phyloP scores from a whole-genome alignment of 2,797 vertebrate species.

The Enteromius fasciolatus region DNA sequence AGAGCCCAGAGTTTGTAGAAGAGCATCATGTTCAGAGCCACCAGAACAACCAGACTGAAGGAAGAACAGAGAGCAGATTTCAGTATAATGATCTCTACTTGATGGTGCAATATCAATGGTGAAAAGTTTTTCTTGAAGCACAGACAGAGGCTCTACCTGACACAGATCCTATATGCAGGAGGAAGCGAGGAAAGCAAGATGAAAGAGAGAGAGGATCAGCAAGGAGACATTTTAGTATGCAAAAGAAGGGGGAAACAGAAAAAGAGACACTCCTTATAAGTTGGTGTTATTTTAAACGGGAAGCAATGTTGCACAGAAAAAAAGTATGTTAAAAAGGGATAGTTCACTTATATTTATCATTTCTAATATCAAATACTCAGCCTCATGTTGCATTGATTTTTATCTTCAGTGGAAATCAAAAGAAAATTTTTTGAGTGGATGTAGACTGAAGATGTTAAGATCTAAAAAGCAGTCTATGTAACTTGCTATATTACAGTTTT shows the following conservation, averaged over 20 bases:
- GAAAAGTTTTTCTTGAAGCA: conserved; percentile 23
- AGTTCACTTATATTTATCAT: not conserved
- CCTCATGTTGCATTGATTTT: not conserved
- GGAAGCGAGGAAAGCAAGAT: conserved; percentile 61
- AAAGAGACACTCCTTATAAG: not conserved
- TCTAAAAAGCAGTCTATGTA: not conserved
- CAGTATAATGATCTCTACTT: not conserved
- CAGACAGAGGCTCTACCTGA: conserved; percentile 81
- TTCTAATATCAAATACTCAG: not conserved
- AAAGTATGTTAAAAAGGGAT: not conserved
- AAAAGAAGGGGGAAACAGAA: conserved; percentile 26
- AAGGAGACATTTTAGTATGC: conserved; percentile 61
- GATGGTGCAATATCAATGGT: not conserved
- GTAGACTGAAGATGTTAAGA: not conserved
- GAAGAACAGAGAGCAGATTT: not conserved
- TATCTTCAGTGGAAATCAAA: not conserved
- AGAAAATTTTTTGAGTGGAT: not conserved
- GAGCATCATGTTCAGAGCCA: conserved; percentile 89
- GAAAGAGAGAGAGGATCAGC: conserved; percentile 62
- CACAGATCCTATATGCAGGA: conserved; percentile 84
- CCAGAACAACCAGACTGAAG: conserved; percentile 84
- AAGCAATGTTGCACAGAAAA: not conserved
- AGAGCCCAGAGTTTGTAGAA: conserved; percentile 91
- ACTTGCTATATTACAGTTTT: not conserved
- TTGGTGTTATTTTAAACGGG: not conserved